These are phyloP conservation scores for Saturnia japonica DNA, from an alignment of 2,888 invertebrate species.

Conservation along the genomic window DNA sequence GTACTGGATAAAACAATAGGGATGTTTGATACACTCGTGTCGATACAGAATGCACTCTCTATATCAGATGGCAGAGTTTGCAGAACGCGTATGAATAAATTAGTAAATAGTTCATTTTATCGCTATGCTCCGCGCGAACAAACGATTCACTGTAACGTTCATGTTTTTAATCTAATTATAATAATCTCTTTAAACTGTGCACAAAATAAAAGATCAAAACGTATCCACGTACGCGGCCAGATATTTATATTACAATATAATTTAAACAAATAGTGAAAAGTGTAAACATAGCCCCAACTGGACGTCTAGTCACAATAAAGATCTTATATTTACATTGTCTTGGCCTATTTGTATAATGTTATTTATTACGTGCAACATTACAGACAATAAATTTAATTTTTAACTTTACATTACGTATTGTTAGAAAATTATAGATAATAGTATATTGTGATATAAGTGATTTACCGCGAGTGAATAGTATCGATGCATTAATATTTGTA, in stretches of 20 bases:
- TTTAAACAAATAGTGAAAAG: conserved; percentile 20
- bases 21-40: conserved; percentile 46
- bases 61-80: conserved; percentile 40
- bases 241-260: conserved; percentile 22
- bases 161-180: conserved; percentile 34
- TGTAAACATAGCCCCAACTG: conserved; percentile 22
- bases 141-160: conserved; percentile 31
- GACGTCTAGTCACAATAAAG: conserved; percentile 20
- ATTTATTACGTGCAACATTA: conserved; percentile 10
- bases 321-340: conserved; percentile 22
- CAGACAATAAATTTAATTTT: conserved; percentile 3
- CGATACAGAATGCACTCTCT: conserved; percentile 40
- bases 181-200: conserved; percentile 28
- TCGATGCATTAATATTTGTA: conserved; percentile 6
- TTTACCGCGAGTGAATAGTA: neutral
- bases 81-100: conserved; percentile 53
- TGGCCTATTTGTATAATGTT: conserved; percentile 15
- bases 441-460: neutral
- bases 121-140: conserved; percentile 39
- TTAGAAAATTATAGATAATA: neutral
- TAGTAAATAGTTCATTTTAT: conserved; percentile 50
- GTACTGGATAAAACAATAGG: conserved; percentile 64
- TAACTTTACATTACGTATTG: neutral
- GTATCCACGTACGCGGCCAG: conserved; percentile 16
- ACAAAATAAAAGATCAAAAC: conserved; percentile 29